A percentile compares a stretch with the other conserved stretches of the same genome.
phyloP scores from a whole-genome alignment of 2,888 invertebrate species.

The Acronicta alni region DNA sequence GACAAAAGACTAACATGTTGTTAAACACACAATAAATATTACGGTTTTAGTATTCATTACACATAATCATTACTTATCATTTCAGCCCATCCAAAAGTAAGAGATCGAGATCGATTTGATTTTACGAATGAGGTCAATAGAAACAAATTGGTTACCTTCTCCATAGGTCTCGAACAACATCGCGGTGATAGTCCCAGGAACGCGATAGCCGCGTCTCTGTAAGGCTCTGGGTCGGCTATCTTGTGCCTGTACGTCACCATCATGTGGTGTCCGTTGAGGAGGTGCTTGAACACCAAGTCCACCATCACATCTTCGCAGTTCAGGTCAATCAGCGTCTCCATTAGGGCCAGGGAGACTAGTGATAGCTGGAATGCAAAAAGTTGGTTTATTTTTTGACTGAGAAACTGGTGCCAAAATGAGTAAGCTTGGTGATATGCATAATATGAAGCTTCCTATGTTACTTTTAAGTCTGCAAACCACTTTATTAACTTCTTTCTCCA shows the following conservation, averaged over 20 bases:
- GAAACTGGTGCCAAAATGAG: too few species aligned
- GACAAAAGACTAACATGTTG: too few species aligned
- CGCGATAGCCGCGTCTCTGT: slow-evolving; percentile 79
- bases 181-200: slow-evolving; percentile 89
- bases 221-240: slow-evolving; percentile 76
- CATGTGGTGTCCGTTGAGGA: slow-evolving; percentile 85
- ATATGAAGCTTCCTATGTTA: too few species aligned
- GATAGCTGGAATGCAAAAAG: slow-evolving; percentile 90
- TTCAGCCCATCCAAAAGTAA: too few species aligned
- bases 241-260: slow-evolving; percentile 71
- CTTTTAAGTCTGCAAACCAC: too few species aligned
- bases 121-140: neutral
- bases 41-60: too few species aligned
- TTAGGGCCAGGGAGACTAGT: slow-evolving; percentile 96
- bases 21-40: too few species aligned
- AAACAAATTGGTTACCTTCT: slow-evolving; percentile 50
- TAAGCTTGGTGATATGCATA: too few species aligned
- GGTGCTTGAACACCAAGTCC: slow-evolving; percentile 95
- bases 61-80: too few species aligned
- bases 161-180: slow-evolving; percentile 86
- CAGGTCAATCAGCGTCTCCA: slow-evolving; percentile 96
- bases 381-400: neutral
- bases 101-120: too few species aligned
- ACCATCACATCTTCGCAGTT: slow-evolving; percentile 99
- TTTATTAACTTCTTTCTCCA: too few species aligned